Conservation (phyloP, 2,797 vertebrate species). For the Clarias platycephalus region DNA sequence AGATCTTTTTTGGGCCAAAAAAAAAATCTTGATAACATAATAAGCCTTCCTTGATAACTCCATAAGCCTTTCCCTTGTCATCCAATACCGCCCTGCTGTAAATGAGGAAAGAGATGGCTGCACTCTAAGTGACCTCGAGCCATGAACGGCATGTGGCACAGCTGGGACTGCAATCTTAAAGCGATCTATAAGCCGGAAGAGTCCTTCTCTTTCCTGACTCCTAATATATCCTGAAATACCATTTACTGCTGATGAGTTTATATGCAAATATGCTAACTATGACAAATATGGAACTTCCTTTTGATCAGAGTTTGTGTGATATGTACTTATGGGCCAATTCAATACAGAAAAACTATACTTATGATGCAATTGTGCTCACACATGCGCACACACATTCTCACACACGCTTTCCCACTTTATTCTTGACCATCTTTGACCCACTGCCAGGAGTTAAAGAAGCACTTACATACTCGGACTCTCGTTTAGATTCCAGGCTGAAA, state of each 20-base stretch:
- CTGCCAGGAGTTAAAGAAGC: neutral
- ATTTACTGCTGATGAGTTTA: slow-evolving; percentile 3
- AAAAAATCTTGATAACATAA: neutral
- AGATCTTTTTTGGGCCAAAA: neutral
- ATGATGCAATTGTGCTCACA: neutral
- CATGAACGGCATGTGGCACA: slow-evolving; percentile 22
- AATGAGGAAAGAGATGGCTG: slow-evolving; percentile 11
- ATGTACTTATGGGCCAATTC: neutral
- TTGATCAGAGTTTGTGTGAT: slow-evolving; percentile 9
- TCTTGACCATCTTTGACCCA: slow-evolving; percentile 16
- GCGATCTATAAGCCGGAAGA: slow-evolving; percentile 20
- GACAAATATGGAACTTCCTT: neutral
- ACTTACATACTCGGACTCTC: slow-evolving; percentile 92
- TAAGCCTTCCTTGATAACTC: too few relatives aligned
- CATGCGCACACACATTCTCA: neutral
- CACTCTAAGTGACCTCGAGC: slow-evolving; percentile 31
- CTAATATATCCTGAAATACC: slow-evolving; percentile 23
- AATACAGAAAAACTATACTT: neutral
- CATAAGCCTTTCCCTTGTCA: neutral
- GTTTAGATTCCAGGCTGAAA: slow-evolving; percentile 88
- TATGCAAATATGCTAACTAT: slow-evolving; percentile 8
- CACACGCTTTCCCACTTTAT: neutral
- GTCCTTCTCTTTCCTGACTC: slow-evolving; percentile 21
- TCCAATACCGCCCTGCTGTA: neutral
- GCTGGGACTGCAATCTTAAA: slow-evolving; percentile 22